Conservation (phyloP, 2,888 invertebrate genomes). For the Nudaria mundana region DNA sequence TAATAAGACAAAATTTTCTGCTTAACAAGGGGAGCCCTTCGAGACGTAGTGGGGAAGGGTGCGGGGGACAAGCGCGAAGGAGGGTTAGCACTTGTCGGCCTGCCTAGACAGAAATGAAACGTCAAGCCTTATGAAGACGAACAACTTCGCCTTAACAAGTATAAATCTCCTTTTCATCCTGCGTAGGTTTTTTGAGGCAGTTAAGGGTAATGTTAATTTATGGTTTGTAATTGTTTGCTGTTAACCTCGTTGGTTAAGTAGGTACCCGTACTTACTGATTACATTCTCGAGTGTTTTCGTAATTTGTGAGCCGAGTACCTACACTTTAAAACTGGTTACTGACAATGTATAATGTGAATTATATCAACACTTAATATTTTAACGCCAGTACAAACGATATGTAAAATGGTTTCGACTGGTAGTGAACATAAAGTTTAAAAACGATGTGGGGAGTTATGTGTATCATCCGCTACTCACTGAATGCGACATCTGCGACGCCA, state of each 20-base stretch:
- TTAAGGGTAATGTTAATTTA: constrained; percentile 64
- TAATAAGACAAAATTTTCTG: constrained; percentile 81
- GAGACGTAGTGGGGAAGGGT: constrained; percentile 36
- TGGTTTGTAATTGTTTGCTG: constrained; percentile 50
- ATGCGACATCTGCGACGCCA: constrained; percentile 56
- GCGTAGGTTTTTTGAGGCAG: constrained; percentile 59
- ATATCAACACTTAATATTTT: constrained; percentile 9
- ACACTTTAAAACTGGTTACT: too few relatives aligned
- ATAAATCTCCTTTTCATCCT: constrained; percentile 72
- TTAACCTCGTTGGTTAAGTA: constrained; percentile 31
- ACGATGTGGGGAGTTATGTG: constrained; percentile 34
- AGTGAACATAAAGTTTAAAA: constrained; percentile 21
- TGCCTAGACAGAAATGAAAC: constrained; percentile 78
- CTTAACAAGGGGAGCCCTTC: constrained; percentile 74
- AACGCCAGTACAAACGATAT: constrained; percentile 2
- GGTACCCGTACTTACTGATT: constrained; percentile 21
- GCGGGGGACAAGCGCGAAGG: constrained; percentile 41
- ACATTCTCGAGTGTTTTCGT: constrained; percentile 23
- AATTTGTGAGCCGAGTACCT: constrained; percentile 4
- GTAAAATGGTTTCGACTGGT: constrained; percentile 8
- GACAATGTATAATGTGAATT: too few relatives aligned
- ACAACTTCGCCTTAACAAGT: constrained; percentile 76
- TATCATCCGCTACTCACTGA: constrained; percentile 33
- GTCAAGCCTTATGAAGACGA: constrained; percentile 77
- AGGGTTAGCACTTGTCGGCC: constrained; percentile 72